A percentile compares a stretch with the other conserved stretches of the same genome.
Conservation (phyloP, 2,797 vertebrate species). For the Apodemus agrarius region DNA sequence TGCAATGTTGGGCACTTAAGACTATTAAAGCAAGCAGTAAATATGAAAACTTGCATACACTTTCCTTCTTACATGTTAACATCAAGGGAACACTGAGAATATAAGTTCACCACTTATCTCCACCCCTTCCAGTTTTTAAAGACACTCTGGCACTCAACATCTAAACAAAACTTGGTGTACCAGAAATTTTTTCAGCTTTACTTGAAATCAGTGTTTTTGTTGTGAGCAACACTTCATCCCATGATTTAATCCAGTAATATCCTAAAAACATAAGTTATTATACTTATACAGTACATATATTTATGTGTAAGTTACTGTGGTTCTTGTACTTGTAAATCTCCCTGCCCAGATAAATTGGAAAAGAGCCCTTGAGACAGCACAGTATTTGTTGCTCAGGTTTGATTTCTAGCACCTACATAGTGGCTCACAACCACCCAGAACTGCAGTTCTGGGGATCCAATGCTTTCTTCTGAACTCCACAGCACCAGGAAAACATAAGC, state of each 20-base stretch:
- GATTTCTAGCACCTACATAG: not conserved
- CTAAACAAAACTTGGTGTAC: constrained; percentile 11
- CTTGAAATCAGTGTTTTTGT: constrained; percentile 48
- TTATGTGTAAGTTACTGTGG: not conserved
- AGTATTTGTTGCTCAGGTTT: not conserved
- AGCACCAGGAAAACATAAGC: not conserved
- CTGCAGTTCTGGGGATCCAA: not conserved
- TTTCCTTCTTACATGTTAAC: constrained; percentile 29
- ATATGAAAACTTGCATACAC: not conserved
- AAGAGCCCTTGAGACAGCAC: not conserved
- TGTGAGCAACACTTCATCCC: not conserved
- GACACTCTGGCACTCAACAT: not conserved
- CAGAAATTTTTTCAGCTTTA: constrained; percentile 56
- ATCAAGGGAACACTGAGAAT: constrained; percentile 18
- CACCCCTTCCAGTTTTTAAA: not conserved
- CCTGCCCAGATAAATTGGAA: not conserved
- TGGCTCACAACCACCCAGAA: not conserved
- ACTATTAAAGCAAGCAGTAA: not conserved
- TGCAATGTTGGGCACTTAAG: not conserved
- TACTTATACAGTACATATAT: not conserved
- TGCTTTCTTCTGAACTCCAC: not conserved
- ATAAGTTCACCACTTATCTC: not conserved
- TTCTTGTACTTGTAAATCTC: not conserved
- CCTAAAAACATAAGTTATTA: not conserved
- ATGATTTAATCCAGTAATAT: not conserved